Evolutionary conservation across 2,113 vertebrate species (phyloP).

Genomic region (Gymnobelideus leadbeateri): DNA sequence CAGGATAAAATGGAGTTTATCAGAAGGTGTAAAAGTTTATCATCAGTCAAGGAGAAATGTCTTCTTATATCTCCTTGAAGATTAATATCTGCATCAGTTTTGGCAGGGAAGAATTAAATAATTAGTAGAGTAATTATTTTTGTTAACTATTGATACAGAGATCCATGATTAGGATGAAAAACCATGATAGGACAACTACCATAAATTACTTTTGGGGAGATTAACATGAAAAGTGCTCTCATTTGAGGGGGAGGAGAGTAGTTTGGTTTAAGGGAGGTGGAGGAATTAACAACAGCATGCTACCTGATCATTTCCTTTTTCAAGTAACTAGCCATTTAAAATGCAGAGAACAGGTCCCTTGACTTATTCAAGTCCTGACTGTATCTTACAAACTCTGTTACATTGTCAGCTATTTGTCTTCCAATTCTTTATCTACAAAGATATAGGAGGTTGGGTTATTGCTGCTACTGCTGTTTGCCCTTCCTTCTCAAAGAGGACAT

Average conservation of each 20-base stretch:
- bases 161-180: background rate
- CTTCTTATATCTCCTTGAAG: background rate
- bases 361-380: background rate
- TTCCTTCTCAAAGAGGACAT: too few relatives aligned
- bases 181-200: background rate
- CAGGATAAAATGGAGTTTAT: background rate
- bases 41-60: background rate
- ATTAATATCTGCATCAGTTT: background rate
- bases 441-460: background rate
- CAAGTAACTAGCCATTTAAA: background rate
- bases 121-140: background rate
- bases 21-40: background rate
- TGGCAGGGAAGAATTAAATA: background rate
- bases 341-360: background rate
- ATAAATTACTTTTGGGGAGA: background rate
- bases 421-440: background rate
- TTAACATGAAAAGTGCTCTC: background rate
- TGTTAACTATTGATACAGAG: background rate
- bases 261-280: background rate
- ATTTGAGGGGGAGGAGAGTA: background rate
- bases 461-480: too few relatives aligned
- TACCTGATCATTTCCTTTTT: background rate
- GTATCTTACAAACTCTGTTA: background rate
- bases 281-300: background rate
- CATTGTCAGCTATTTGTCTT: background rate